Evolutionary conservation across 2,113 vertebrate genomes (phyloP).

Genomic region (rat (Rattus norvegicus)): GRCr8 NC_086037.1:71690501-71691000

Average conservation of each 20-base stretch:
- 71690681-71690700: rapidly evolving
- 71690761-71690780: neutral
- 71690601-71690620: neutral
- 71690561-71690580: neutral
- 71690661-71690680: neutral
- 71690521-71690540: neutral
- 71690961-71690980: too few relatives aligned
- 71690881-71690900: neutral
- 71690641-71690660: neutral
- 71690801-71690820: neutral
- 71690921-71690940: neutral
- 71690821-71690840: neutral
- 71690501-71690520: neutral
- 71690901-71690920: neutral
- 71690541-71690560: neutral
- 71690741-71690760: neutral
- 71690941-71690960: neutral
- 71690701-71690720: too few relatives aligned
- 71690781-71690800: neutral
- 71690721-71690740: neutral
- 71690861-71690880: neutral
- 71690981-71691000: neutral
- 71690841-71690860: neutral
- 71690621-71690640: too few relatives aligned
- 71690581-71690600: neutral